These are phyloP conservation scores for Marisa cornuarietis DNA, from an alignment of 1,140 invertebrate genomes.

Conservation along the genomic window DNA sequence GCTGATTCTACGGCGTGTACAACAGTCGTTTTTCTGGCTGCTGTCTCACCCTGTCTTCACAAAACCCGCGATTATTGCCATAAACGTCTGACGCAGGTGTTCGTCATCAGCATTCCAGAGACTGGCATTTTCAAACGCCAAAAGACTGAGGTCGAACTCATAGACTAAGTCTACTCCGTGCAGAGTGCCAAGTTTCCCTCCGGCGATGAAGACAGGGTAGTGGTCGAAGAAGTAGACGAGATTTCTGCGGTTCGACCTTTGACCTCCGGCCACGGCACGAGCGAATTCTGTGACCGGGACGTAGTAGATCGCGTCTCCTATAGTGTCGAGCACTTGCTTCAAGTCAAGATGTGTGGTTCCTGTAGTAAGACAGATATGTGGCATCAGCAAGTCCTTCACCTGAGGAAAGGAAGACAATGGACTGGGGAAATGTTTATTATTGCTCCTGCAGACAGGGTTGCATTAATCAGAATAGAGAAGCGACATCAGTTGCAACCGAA, in stretches of 20 bases:
- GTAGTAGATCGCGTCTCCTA: not conserved
- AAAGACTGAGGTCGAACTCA: not conserved
- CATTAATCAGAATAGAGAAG: too few species aligned
- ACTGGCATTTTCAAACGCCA: not conserved
- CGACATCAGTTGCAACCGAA: too few species aligned
- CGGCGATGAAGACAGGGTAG: not conserved
- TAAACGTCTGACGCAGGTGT: not conserved
- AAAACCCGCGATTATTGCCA: not conserved
- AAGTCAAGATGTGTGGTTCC: not conserved
- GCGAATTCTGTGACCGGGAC: not conserved
- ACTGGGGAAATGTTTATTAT: too few species aligned
- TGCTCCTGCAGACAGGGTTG: too few species aligned
- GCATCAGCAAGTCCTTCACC: too few species aligned
- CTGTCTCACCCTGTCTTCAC: not conserved
- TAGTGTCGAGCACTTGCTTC: not conserved
- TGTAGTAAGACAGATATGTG: not conserved
- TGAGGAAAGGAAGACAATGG: too few species aligned
- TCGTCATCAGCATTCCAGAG: not conserved
- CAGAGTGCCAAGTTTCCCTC: not conserved
- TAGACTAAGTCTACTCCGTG: not conserved
- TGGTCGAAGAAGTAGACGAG: constrained; percentile 3
- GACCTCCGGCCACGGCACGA: not conserved
- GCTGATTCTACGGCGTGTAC: too few species aligned
- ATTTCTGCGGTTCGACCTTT: not conserved
- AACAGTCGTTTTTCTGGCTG: too few species aligned